Base-by-base conservation (phyloP, 1,140 invertebrate genomes). In the Cyclina sinensis region DNA sequence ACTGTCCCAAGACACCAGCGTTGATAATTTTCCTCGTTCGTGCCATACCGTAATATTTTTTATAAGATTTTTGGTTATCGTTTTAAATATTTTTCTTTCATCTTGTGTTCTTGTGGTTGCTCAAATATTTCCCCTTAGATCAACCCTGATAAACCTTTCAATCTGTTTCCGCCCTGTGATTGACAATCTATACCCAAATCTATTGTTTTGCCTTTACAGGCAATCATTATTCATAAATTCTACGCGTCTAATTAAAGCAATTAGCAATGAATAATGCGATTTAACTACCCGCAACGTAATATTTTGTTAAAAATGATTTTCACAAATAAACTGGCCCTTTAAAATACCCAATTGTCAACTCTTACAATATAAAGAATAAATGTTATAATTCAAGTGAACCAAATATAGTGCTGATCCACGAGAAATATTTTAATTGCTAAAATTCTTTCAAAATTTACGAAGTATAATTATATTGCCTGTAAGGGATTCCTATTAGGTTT, bases 81-180 rank as follows among this genome's bases (percentile, higher is more conserved):
- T 46, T 46, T 46, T 46, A 46, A 46, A 7, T 46, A 16, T 46
- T 9, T 46, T 46, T 9, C n/a, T 57, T 57, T 57, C 54, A n/a
- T 27, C 21, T n/a, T 21, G 18, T 57, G 24, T 57, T n/a, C 54
- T 57, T 18, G 54, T 57, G 35, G 65, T 37, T 16, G 7, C 35
- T 37, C 4, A 70, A 70, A 70, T 70, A 70, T 70, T 70, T 70
- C 65, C 30, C 65, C 35, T 70, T 1, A 37, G 65, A 70, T 70
- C 65, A 37, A 70, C 30, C 11, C 65, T 12, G 65, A 70, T 70
- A 70, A 65, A 65, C 65, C 65, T n/a, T 37, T 70, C 35, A 37
- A 37, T 32, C 16, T n/a, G 65, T 70, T 70, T 70, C 65, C 65
- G 30, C 65, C 65, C 65, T 4, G 21, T 70, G 65, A 70, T 70